Evolutionary conservation across 2,113 vertebrate species (phyloP), one percentile per base, ranked within the genome.

Genomic region (Pampusana beccarii): DNA sequence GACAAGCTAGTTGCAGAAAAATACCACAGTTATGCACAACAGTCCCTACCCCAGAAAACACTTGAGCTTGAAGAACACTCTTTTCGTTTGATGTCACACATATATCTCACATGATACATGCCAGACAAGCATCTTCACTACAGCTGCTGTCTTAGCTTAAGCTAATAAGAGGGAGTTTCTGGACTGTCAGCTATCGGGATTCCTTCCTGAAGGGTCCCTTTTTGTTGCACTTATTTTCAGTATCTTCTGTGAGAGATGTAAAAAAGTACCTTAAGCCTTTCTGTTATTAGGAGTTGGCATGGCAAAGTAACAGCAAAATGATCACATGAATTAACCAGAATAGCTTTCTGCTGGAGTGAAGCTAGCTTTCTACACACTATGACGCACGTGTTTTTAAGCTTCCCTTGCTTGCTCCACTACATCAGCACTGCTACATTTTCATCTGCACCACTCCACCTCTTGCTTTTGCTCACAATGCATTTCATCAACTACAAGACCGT

Each of bases 241-340:
- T 67, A 33, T 71, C 48, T 96, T 94, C 57, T 88, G 42, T 56
- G 64, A 90, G 64, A 86, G 34, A 78, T 9, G 24, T 78, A 60
- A 82, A 80, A 66, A 80, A 80, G 11, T 51, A 31, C 26, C 65
- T 28, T 44, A 21, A 79, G 33, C 13, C 24, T 48, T 82, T 90
- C 51, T 88, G 64, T 74, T 92, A 48, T 38, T 79, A 36, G 24
- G 31, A 71, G n/a, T 28, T 65, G 40, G 31, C 57, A 81, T 4
- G 42, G 56, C 29, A 84, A 91, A 93, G 28, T 57, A 58, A 53
- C 33, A 91, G 57, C 53, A 81, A 94, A 96, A 92, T 79, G 60
- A 48, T 62, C 3, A 3, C 42, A 48, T 57, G 50, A 83, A 75
- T 71, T 82, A 91, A 57, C 34, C 16, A 56, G 34, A 88, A 86